Percentiles rank a stretch among this genome's conserved stretches.
Conservation (phyloP, 2,113 vertebrate species). For the Antechinus stuartii region DNA sequence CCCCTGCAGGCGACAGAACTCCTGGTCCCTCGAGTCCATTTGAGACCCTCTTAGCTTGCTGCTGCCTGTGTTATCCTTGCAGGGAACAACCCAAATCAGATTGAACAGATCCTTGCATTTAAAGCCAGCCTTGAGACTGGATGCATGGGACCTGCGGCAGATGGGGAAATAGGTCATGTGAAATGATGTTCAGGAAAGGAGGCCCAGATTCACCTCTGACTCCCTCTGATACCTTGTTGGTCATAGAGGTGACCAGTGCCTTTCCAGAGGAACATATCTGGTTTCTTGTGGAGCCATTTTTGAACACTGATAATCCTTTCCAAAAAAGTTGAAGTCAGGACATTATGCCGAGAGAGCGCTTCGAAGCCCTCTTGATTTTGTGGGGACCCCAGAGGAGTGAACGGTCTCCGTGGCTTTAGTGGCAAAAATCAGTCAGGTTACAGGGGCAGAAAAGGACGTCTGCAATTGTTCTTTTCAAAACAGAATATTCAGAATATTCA, state of each 20-base stretch:
- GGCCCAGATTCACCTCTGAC: not conserved
- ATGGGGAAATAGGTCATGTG: not conserved
- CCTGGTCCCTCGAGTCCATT: not conserved
- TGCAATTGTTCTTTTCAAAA: not conserved
- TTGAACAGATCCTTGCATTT: not conserved
- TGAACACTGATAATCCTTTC: not conserved
- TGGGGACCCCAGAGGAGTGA: not conserved
- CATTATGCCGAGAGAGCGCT: not conserved
- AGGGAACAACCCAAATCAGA: not conserved
- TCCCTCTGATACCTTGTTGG: not conserved
- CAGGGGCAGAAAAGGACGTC: not conserved
- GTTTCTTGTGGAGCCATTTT: not conserved
- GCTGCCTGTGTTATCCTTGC: not conserved
- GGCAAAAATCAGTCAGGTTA: not conserved
- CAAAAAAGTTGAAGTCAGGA: not conserved
- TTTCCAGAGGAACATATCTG: not conserved
- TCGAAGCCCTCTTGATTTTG: not conserved
- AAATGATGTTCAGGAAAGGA: not conserved
- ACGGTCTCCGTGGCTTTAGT: not conserved
- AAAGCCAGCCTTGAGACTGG: not conserved
- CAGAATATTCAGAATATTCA: not conserved
- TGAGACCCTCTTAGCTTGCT: fast-evolving
- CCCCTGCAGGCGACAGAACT: fast-evolving
- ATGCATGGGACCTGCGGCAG: not conserved
- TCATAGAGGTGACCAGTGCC: fast-evolving